phyloP scores from a whole-genome alignment of 2,888 invertebrate species.

The Osedax fenrisi region DNA sequence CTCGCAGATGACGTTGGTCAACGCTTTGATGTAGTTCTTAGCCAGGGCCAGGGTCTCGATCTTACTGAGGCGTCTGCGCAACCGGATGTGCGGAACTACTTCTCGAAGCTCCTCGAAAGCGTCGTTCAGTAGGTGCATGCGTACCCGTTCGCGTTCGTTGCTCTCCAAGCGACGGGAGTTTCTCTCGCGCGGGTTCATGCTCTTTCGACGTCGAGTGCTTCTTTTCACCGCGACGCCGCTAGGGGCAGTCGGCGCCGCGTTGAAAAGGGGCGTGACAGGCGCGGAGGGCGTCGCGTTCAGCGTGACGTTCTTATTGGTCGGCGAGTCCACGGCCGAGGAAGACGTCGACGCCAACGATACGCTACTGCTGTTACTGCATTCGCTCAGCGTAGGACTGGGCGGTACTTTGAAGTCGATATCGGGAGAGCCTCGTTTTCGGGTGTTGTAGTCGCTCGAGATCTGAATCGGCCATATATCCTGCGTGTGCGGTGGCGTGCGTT shows the following conservation, averaged over 20 bases:
- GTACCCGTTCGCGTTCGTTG: constrained; percentile 77
- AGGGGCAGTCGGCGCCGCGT: background rate
- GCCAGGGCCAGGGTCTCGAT: constrained; percentile 76
- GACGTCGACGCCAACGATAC: background rate
- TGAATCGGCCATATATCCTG: too few species aligned
- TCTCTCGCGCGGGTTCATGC: constrained; percentile 69
- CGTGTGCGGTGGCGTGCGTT: too few species aligned
- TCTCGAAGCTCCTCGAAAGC: constrained; percentile 75
- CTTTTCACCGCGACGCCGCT: background rate
- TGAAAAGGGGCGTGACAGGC: background rate
- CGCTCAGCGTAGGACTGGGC: background rate
- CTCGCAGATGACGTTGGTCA: constrained; percentile 72
- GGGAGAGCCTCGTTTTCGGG: too few species aligned
- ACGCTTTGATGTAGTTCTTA: constrained; percentile 76
- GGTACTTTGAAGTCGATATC: background rate
- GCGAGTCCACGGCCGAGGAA: background rate
- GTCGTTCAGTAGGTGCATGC: constrained; percentile 81
- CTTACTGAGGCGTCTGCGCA: constrained; percentile 71
- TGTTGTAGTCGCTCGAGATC: too few species aligned
- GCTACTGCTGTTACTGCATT: too few species aligned
- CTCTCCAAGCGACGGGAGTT: constrained; percentile 75
- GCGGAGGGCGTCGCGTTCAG: background rate
- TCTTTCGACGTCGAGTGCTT: constrained; percentile 58
- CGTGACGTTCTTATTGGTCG: background rate
- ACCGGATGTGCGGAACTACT: constrained; percentile 74